phyloP scores from a whole-genome alignment of 1,140 invertebrate genomes.

The Platyura marginata region DNA sequence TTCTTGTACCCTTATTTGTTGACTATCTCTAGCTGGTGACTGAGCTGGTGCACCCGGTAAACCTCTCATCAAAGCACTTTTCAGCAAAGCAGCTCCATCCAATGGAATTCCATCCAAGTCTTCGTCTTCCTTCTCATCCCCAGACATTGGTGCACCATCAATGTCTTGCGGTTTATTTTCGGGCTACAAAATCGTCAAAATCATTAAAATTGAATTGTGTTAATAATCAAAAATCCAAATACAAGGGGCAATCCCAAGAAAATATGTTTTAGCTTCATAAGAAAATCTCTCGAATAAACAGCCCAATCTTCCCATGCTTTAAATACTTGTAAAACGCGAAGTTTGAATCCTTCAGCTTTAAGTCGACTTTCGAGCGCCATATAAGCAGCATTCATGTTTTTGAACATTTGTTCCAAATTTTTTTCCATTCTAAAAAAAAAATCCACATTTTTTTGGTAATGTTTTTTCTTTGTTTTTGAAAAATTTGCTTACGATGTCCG shows the following conservation, averaged over 20 bases:
- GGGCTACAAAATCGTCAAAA: background rate
- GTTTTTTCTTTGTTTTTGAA: background rate
- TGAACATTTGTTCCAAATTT: conserved; percentile 74
- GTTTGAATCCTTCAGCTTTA: conserved; percentile 92
- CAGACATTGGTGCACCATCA: conserved; percentile 45
- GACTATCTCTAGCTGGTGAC: conserved; percentile 7
- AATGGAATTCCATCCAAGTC: conserved; percentile 66
- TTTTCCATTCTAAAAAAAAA: conserved; percentile 56
- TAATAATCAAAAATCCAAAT: background rate
- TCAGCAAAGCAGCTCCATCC: conserved; percentile 61
- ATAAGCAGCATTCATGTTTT: conserved; percentile 57
- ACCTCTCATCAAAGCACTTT: conserved; percentile 40
- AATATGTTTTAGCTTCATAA: conserved; percentile 76
- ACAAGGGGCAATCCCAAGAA: conserved; percentile 50
- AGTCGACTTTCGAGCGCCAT: conserved; percentile 68
- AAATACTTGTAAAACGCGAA: conserved; percentile 84
- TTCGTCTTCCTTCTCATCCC: conserved; percentile 41
- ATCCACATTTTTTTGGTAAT: background rate
- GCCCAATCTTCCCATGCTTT: conserved; percentile 97
- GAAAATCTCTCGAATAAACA: conserved; percentile 87
- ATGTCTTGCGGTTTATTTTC: conserved; percentile 33
- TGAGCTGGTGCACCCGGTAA: conserved; percentile 14
- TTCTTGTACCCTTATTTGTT: conserved; percentile 5
- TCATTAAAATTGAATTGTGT: background rate
- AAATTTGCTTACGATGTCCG: conserved; percentile 53